phyloP scores from a whole-genome alignment of 2,888 invertebrate species.

The Synergus itoensis region DNA sequence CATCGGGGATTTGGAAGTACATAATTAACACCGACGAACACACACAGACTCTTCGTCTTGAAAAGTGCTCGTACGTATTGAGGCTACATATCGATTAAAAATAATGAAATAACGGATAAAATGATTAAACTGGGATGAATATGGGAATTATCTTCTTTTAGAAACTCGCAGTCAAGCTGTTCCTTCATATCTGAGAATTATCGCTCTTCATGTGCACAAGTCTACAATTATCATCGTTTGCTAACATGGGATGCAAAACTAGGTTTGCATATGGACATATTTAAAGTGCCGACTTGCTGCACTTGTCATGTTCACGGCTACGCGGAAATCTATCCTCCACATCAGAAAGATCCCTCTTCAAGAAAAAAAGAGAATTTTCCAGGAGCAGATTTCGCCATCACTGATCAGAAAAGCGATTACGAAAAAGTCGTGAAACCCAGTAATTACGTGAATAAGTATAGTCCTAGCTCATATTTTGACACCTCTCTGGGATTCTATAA shows the following conservation, averaged over 20 bases:
- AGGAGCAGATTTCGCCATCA: slow-evolving; percentile 78
- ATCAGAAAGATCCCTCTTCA: slow-evolving; percentile 80
- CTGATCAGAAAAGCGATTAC: slow-evolving; percentile 64
- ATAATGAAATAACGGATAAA: neutral
- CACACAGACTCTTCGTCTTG: slow-evolving; percentile 89
- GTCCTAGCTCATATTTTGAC: slow-evolving; percentile 70
- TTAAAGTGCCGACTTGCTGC: slow-evolving; percentile 91
- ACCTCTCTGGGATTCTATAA: slow-evolving; percentile 81
- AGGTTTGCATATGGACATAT: slow-evolving; percentile 91
- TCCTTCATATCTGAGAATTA: slow-evolving; percentile 89
- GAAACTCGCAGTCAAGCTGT: slow-evolving; percentile 87
- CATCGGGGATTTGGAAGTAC: slow-evolving; percentile 91
- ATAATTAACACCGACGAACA: slow-evolving; percentile 92
- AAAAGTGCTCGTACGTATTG: slow-evolving; percentile 87
- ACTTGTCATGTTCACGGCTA: slow-evolving; percentile 90
- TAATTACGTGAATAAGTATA: slow-evolving; percentile 59
- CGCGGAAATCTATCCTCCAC: slow-evolving; percentile 84
- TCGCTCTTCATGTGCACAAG: slow-evolving; percentile 89
- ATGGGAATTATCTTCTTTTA: slow-evolving; percentile 74
- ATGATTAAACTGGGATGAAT: too few relatives aligned
- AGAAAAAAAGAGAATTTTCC: slow-evolving; percentile 81
- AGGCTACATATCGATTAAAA: slow-evolving; percentile 9
- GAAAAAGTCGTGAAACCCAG: slow-evolving; percentile 55
- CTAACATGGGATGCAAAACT: slow-evolving; percentile 90
- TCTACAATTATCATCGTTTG: slow-evolving; percentile 90